A percentile compares a stretch with the other conserved stretches of the same genome.
Evolutionary conservation across 1,140 invertebrate species (phyloP).

Genomic region (Rhopalosiphum padi): DNA sequence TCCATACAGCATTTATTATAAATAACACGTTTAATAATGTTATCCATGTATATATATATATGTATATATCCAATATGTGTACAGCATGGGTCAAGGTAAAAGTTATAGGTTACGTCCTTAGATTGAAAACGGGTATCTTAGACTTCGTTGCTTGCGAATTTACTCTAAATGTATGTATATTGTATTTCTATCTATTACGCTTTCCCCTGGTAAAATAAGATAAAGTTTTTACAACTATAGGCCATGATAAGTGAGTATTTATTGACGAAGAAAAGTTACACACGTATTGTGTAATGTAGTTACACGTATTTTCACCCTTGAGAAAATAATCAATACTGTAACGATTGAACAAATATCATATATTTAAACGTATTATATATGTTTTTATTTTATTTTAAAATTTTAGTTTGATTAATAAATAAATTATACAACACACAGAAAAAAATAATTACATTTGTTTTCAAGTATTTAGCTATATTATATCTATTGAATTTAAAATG

Average conservation of each 20-base stretch:
- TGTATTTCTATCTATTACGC: not conserved
- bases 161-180: not conserved
- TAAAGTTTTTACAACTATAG: not conserved
- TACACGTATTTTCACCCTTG: conserved; percentile 21
- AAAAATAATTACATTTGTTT: not conserved
- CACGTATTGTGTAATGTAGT: not conserved
- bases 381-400: not conserved
- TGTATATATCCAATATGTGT: not conserved
- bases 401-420: not conserved
- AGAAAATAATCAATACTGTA: not conserved
- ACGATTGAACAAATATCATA: not conserved
- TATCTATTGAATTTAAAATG: not conserved
- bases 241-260: not conserved
- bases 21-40: not conserved
- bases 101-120: not conserved
- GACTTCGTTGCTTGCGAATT: not conserved
- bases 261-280: not conserved
- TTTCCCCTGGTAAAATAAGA: not conserved
- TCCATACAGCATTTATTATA: not conserved
- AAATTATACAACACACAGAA: not conserved
- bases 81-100: not conserved
- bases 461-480: not conserved
- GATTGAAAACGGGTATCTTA: not conserved
- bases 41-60: not conserved
- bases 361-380: not conserved